Evolutionary conservation across 2,113 vertebrate genomes (phyloP).

Genomic region (Anser cygnoides): DNA sequence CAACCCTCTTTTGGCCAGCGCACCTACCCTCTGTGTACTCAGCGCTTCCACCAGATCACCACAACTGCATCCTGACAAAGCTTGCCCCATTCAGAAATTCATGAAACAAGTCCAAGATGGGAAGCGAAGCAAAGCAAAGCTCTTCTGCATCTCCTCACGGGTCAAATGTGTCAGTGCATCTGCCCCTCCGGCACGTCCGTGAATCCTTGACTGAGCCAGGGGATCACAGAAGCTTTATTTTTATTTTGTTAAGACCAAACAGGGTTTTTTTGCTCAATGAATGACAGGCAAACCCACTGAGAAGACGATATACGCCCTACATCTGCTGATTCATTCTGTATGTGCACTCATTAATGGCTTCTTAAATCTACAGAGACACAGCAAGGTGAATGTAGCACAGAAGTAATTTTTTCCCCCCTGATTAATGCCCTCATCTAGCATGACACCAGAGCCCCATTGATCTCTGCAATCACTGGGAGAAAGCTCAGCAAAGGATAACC

Average conservation of each 20-base stretch:
- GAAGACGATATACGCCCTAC: background rate
- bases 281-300: background rate
- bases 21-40: background rate
- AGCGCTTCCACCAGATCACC: background rate
- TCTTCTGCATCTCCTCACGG: background rate
- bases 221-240: background rate
- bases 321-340: background rate
- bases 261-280: background rate
- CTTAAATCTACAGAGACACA: background rate
- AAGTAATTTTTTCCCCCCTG: background rate
- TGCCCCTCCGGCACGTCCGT: fast-evolving
- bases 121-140: background rate
- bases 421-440: background rate
- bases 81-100: background rate
- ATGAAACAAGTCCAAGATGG: background rate
- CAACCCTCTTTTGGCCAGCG: background rate
- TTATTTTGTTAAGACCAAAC: background rate
- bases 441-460: background rate
- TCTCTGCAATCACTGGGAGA: background rate
- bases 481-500: background rate
- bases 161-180: background rate
- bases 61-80: background rate
- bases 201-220: background rate
- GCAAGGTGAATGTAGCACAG: background rate
- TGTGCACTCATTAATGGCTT: background rate